A percentile compares a stretch with the other conserved stretches of the same genome.
These are phyloP conservation scores for Exocentrus adspersus DNA, from an alignment of 2,888 invertebrate species.

Conservation along the genomic window DNA sequence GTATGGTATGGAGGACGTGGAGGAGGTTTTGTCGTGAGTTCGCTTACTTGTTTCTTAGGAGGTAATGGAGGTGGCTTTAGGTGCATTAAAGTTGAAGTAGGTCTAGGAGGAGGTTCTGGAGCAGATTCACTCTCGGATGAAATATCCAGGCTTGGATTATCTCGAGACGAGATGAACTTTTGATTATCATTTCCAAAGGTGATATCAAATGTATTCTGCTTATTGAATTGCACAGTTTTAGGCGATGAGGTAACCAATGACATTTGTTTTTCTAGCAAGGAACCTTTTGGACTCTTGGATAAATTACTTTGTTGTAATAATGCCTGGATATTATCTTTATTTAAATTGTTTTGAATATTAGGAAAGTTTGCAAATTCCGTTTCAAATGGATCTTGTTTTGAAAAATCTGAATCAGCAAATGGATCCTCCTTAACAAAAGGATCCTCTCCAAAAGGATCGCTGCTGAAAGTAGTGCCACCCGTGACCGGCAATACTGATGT, in stretches of 20 bases:
- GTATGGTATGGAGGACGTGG: conserved; percentile 70
- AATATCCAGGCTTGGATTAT: conserved; percentile 59
- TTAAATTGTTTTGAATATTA: conserved; percentile 17
- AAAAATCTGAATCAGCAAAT: conserved; percentile 69
- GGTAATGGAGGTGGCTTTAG: conserved; percentile 79
- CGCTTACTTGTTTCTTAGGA: conserved; percentile 74
- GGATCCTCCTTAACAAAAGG: conserved; percentile 79
- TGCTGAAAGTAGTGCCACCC: conserved; percentile 62
- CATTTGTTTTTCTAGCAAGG: conserved; percentile 49
- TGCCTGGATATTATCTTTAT: conserved; percentile 40
- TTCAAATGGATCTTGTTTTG: conserved; percentile 73
- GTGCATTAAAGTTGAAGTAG: conserved; percentile 69
- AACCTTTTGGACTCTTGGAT: conserved; percentile 53
- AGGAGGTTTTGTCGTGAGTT: conserved; percentile 71
- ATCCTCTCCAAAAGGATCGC: conserved; percentile 76
- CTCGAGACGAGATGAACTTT: conserved; percentile 49
- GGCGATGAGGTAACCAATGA: conserved; percentile 42
- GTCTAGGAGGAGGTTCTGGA: conserved; percentile 76
- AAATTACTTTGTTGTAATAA: conserved; percentile 39
- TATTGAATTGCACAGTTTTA: conserved; percentile 59
- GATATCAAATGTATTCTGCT: conserved; percentile 53
- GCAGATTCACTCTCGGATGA: conserved; percentile 63
- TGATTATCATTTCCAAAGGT: conserved; percentile 52
- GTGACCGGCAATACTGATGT: conserved; percentile 33
- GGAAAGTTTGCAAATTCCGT: conserved; percentile 57